phyloP scores from a whole-genome alignment of 2,113 vertebrate genomes.

The Phoenicopterus ruber region DNA sequence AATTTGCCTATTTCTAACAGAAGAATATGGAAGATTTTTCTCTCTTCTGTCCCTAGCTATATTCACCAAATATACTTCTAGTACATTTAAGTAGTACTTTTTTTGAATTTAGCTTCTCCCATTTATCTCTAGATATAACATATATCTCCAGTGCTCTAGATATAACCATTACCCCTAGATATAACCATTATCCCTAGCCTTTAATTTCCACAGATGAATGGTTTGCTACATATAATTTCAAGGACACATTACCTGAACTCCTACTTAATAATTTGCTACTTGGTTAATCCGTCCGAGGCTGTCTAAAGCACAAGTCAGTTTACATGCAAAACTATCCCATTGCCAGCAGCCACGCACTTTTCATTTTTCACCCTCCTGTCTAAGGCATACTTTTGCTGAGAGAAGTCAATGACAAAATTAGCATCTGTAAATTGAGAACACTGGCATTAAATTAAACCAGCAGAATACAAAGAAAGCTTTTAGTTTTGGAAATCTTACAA shows the following conservation, averaged over 20 bases:
- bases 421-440: neutral
- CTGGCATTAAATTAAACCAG: neutral
- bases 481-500: neutral
- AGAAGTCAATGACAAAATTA: slow-evolving; percentile 10
- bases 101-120: neutral
- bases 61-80: neutral
- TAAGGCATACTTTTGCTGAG: neutral
- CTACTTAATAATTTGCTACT: neutral
- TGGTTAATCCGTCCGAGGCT: neutral
- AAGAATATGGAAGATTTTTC: neutral
- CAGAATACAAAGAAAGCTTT: neutral
- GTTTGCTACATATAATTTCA: neutral
- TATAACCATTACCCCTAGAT: neutral
- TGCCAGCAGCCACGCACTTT: neutral
- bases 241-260: neutral
- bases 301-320: neutral
- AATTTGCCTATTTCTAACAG: neutral
- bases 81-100: neutral
- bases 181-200: neutral
- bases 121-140: neutral
- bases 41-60: neutral
- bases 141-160: neutral
- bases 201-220: neutral
- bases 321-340: neutral
- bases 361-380: neutral